Evolutionary conservation across 2,113 vertebrate species (phyloP).

Genomic region (Lampris megalopsis): DNA sequence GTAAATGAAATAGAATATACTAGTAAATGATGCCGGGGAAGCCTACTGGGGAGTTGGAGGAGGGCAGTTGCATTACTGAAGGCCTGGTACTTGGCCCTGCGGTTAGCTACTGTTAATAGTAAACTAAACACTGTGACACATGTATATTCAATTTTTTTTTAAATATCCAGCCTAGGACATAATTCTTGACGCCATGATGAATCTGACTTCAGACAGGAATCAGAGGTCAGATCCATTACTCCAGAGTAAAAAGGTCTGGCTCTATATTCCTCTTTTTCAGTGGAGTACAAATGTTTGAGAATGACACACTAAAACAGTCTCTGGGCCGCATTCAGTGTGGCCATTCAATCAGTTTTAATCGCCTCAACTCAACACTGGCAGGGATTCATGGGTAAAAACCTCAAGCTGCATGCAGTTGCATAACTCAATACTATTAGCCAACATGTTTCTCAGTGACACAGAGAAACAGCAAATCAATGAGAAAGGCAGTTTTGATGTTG

Average conservation of each 20-base stretch:
- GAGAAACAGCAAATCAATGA: constrained; percentile 62
- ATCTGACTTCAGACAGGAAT: no score
- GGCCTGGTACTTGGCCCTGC: no score
- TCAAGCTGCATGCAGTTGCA: constrained; percentile 64
- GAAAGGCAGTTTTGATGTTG: constrained; percentile 24
- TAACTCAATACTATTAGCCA: constrained; percentile 61
- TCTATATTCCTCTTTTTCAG: not conserved
- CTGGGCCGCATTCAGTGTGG: constrained; percentile 29
- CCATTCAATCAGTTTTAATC: constrained; percentile 61
- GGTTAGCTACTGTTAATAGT: no score
- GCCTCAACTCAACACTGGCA: constrained; percentile 61
- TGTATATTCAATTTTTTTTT: no score
- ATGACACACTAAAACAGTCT: constrained; percentile 16
- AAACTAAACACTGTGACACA: no score
- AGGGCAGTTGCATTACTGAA: no score
- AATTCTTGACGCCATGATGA: no score
- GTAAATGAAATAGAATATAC: no score
- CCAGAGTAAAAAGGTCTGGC: not conserved
- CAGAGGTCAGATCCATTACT: not conserved
- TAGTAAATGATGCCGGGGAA: no score
- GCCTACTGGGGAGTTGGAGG: no score
- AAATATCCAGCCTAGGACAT: no score
- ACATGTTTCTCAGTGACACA: constrained; percentile 42
- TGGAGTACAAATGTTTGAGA: not conserved
- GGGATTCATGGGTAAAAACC: constrained; percentile 53